Base-by-base conservation (phyloP, 2,113 vertebrate species). In the Toxotes jaculatrix region DNA sequence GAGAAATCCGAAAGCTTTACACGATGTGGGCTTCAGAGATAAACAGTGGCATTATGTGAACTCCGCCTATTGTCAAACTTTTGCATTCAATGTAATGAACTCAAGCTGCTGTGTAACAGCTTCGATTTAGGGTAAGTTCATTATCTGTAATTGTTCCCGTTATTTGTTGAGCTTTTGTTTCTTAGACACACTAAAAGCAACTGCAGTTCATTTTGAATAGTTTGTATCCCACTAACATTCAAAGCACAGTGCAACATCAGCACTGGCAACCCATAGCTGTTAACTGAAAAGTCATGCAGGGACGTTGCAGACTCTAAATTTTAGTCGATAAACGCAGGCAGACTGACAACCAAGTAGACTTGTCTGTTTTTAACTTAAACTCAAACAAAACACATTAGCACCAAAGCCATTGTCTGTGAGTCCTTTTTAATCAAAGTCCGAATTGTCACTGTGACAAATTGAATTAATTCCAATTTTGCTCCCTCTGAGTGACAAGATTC, bases 381-480 rank as follows among this genome's bases (percentile, higher is more conserved):
- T 89, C 80, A 85, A 85, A 90, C 79, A 91, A 91, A 84, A 87
- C 61, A 84, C 90, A 92, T 90, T 91, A 87, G 73, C 42, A 84
- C 79, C 65, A 83, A 80, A 83, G 87, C 88, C 83, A 82, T 89
- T 93, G 74, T 89, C 78, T 79, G 71, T 4, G 68, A 89, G 74
- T 91, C 76, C 63, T 92, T 91, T 93, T 94, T 93, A 92, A 95
- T 95, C 93, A 93, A 91, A 93, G 91, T 89, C 86, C 75, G 49
- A 90, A 93, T 91, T 94, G 91, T 93, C 86, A 90, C 76, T 66
- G 89, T 94, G 91, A 94, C 90, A 94, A 94, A 93, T 94, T 93
- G 81, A 93, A 95, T 95, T 94, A 92, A 94, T 94, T 94, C 89
- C 69, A 88, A 88, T 94, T 93, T 94, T 93, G 85, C 91, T 93